Evolutionary conservation across 2,113 vertebrate genomes (phyloP).

Genomic region (Cololabis saira): DNA sequence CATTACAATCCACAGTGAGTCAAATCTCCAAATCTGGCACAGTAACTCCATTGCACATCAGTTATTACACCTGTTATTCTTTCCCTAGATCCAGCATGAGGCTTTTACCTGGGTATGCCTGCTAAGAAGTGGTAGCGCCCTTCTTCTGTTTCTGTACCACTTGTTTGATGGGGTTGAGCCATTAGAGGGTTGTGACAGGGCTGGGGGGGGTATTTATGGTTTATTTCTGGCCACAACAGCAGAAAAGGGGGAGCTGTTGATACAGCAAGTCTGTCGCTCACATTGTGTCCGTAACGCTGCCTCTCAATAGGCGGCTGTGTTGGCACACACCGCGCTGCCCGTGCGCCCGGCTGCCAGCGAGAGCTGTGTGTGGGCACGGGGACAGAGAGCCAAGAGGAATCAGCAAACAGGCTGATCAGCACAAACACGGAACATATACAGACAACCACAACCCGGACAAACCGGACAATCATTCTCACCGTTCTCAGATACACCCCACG

Average conservation of each 20-base stretch:
- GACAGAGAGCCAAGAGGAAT: conserved; percentile 79
- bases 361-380: conserved; percentile 63
- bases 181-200: conserved; percentile 59
- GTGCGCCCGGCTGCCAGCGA: conserved; percentile 59
- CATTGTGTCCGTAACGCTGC: conserved; percentile 84
- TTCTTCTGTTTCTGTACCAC: conserved; percentile 61
- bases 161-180: conserved; percentile 68
- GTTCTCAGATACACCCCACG: neutral
- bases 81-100: conserved; percentile 20
- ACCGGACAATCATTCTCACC: conserved; percentile 4
- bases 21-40: conserved; percentile 30
- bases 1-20: conserved; percentile 6
- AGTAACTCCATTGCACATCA: conserved; percentile 28
- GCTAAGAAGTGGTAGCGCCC: conserved; percentile 59
- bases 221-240: conserved; percentile 86
- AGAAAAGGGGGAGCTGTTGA: conserved; percentile 87
- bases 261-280: conserved; percentile 87
- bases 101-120: conserved; percentile 70
- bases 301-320: conserved; percentile 85
- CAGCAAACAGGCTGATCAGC: conserved; percentile 77
- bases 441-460: conserved; percentile 11
- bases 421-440: conserved; percentile 59
- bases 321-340: conserved; percentile 73
- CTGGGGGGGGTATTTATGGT: conserved; percentile 87
- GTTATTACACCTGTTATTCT: neutral